phyloP scores from a whole-genome alignment of 2,888 invertebrate genomes.

The Cephus pygmeus region DNA sequence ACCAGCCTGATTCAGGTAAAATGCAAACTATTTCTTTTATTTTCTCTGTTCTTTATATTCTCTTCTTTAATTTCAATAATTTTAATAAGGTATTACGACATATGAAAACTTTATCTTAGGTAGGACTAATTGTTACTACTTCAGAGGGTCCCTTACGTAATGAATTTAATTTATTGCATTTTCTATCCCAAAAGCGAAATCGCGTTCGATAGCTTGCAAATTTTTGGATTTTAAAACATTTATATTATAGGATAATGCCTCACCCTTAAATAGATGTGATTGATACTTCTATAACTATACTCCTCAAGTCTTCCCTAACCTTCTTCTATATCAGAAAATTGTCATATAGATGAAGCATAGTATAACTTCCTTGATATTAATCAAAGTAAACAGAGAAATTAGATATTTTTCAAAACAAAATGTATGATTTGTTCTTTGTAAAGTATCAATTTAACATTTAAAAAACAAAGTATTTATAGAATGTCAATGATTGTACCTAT shows the following conservation, averaged over 20 bases:
- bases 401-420: background rate
- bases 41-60: conserved; percentile 1
- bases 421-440: background rate
- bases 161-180: background rate
- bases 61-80: background rate
- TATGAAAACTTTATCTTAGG: background rate
- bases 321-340: background rate
- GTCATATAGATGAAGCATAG: background rate
- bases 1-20: conserved; percentile 59
- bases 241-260: background rate
- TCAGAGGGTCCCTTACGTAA: conserved; percentile 30
- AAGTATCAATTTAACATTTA: background rate
- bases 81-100: background rate
- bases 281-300: background rate
- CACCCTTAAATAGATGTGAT: background rate
- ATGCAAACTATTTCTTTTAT: conserved; percentile 7
- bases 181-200: background rate
- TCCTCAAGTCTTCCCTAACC: background rate
- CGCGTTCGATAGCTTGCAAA: background rate
- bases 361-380: background rate
- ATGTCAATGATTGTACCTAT: background rate
- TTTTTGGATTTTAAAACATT: background rate
- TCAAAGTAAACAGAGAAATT: background rate
- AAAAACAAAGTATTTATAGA: background rate
- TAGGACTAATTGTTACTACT: conserved; percentile 6